A percentile compares a stretch with the other conserved stretches of the same genome.
Evolutionary conservation across 2,113 vertebrate species (phyloP).

Genomic region (Cygnus buccinator): DNA sequence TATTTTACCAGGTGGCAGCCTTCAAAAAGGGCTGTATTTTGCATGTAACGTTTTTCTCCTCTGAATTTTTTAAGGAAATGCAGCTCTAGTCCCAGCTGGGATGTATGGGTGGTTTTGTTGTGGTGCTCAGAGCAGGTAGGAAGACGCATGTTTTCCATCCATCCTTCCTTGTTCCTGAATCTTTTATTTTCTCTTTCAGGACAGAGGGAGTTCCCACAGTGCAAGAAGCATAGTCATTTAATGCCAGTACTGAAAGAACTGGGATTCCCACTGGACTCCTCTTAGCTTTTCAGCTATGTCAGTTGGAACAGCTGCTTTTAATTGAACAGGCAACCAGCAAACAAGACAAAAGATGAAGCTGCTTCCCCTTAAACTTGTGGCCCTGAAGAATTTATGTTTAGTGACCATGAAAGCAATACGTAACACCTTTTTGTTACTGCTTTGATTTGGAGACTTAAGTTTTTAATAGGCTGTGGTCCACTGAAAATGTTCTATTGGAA

Average conservation of each 20-base stretch:
- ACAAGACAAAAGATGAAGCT: neutral
- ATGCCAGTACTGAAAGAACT: neutral
- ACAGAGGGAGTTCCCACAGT: constrained; percentile 89
- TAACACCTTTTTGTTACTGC: neutral
- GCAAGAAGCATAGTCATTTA: constrained; percentile 89
- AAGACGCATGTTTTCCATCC: neutral
- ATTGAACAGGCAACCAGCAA: neutral
- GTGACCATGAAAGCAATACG: neutral
- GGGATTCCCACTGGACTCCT: neutral
- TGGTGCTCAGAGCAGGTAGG: neutral
- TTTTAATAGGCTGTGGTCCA: neutral
- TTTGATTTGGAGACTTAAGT: neutral
- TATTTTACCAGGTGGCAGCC: neutral
- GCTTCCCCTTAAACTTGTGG: neutral
- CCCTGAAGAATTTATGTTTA: neutral
- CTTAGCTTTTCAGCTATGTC: neutral
- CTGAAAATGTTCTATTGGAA: neutral
- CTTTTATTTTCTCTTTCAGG: constrained; percentile 81
- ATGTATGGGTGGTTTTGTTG: neutral
- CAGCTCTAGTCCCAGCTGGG: neutral
- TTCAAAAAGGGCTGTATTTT: neutral
- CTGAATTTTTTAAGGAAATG: neutral
- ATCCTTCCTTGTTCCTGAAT: neutral
- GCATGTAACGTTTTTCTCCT: neutral
- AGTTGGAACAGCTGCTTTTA: neutral